These are phyloP conservation scores for Hylyphantes graminicola DNA, from an alignment of 1,140 invertebrate species.

Conservation along the genomic window DNA sequence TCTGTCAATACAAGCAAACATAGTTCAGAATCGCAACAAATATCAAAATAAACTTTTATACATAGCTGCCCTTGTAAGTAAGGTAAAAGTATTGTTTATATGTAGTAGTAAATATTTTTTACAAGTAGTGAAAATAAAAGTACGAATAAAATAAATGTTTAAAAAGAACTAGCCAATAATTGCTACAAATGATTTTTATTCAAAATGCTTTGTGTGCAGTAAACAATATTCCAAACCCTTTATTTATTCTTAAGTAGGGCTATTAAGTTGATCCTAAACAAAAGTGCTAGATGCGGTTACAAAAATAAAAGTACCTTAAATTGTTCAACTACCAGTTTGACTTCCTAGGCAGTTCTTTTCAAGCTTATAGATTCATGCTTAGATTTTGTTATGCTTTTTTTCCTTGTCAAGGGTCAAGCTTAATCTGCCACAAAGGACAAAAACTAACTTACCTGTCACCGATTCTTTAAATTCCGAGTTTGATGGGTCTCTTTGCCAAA, in stretches of 20 bases:
- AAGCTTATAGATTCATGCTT: neutral
- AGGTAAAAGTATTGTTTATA: too few relatives aligned
- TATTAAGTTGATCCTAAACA: constrained; percentile 8
- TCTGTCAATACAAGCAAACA: too few relatives aligned
- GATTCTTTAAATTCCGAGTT: neutral
- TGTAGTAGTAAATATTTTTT: too few relatives aligned
- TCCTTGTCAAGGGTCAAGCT: constrained; percentile 15
- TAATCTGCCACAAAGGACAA: constrained; percentile 16
- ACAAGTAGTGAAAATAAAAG: too few relatives aligned
- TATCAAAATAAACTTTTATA: too few relatives aligned
- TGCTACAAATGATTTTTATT: too few relatives aligned
- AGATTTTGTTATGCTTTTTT: neutral
- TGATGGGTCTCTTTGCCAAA: neutral
- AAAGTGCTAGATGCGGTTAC: constrained; percentile 24
- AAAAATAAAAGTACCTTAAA: constrained; percentile 27
- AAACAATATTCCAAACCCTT: constrained; percentile 2
- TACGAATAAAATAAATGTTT: too few relatives aligned
- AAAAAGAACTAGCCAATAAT: too few relatives aligned
- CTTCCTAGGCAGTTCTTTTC: constrained; percentile 11
- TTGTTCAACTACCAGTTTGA: constrained; percentile 24
- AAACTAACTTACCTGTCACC: neutral
- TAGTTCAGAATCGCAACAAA: too few relatives aligned
- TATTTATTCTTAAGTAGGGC: neutral
- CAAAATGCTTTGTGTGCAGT: constrained; percentile 13
- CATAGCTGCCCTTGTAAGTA: too few relatives aligned